Conservation (phyloP, 2,888 invertebrate genomes). For the Hecatera dysodea region DNA sequence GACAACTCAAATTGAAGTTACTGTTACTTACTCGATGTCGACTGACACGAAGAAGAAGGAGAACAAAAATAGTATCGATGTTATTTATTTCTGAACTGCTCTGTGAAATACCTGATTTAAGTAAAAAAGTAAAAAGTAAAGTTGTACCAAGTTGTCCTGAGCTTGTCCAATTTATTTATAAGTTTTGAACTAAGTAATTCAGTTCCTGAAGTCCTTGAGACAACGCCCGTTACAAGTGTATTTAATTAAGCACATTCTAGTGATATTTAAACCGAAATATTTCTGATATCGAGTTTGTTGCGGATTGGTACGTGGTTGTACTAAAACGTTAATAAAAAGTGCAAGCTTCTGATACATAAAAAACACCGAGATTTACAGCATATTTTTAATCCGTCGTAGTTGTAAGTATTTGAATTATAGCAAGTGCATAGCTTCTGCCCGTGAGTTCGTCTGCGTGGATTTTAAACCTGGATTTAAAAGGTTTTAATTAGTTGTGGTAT, state of each 20-base stretch:
- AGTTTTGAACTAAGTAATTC: not conserved
- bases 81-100: not conserved
- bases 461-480: too few species aligned
- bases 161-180: slow-evolving; percentile 18
- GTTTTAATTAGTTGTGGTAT: too few species aligned
- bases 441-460: too few species aligned
- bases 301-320: not conserved
- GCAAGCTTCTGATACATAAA: not conserved
- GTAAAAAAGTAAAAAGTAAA: slow-evolving; percentile 4
- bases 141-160: not conserved
- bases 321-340: not conserved
- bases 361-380: not conserved
- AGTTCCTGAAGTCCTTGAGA: slow-evolving; percentile 53
- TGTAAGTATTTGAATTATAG: not conserved
- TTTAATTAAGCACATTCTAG: slow-evolving; percentile 6
- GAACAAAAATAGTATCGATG: not conserved
- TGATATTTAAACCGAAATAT: slow-evolving; percentile 48
- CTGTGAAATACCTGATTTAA: too few species aligned
- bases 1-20: too few species aligned
- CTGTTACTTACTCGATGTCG: too few species aligned
- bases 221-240: slow-evolving; percentile 31
- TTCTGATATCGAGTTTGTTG: slow-evolving; percentile 26
- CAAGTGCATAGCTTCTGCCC: not conserved
- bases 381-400: not conserved
- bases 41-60: too few species aligned